Percentiles rank a stretch among this genome's conserved stretches.
phyloP scores from a whole-genome alignment of 1,140 invertebrate genomes.

The Rhagoletis zephyria region DNA sequence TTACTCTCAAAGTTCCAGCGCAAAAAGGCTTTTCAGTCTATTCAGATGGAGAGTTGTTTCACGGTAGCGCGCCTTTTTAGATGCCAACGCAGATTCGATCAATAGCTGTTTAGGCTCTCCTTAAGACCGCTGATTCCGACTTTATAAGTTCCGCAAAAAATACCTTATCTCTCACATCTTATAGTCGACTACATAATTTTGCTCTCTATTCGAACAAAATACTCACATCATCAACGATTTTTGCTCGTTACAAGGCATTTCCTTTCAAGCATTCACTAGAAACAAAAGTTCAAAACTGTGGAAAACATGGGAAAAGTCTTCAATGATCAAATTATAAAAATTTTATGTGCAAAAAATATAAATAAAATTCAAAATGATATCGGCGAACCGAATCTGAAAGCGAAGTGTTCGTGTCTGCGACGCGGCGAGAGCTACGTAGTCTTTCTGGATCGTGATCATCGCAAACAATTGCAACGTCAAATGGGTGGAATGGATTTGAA shows the following conservation, averaged over 20 bases:
- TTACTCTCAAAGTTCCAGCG: no score
- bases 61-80: no score
- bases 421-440: slow-evolving; percentile 53
- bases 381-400: slow-evolving; percentile 49
- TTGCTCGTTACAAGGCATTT: not conserved
- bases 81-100: no score
- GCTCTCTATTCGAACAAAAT: not conserved
- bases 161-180: not conserved
- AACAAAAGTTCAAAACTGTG: slow-evolving; percentile 2
- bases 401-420: slow-evolving; percentile 43
- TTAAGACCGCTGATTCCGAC: no score
- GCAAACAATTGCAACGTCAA: slow-evolving; percentile 50
- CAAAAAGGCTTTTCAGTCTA: no score
- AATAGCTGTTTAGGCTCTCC: no score
- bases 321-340: slow-evolving; percentile 54
- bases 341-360: slow-evolving; percentile 53
- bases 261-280: slow-evolving; percentile 1
- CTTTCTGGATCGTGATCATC: slow-evolving; percentile 44
- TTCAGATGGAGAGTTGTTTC: no score
- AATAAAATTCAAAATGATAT: slow-evolving; percentile 53
- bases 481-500: slow-evolving; percentile 44
- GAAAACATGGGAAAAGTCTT: slow-evolving; percentile 53
- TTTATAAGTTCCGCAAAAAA: no score
- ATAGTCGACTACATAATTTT: not conserved
- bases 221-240: not conserved